Base-by-base conservation (phyloP, 2,888 invertebrate species). In the Entomobrya multifasciata region DNA sequence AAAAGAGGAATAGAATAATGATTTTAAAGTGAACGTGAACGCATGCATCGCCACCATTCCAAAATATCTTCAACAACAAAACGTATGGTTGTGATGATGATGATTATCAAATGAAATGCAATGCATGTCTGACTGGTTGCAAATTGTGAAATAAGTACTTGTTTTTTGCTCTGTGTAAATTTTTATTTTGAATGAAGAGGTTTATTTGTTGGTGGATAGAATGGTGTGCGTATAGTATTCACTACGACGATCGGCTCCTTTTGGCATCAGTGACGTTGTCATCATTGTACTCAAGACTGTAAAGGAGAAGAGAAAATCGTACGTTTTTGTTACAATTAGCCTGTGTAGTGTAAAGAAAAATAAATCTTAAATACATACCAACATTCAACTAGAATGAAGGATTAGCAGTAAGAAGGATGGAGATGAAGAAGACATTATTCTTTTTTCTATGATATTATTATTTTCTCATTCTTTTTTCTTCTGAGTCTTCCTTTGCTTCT, bases 141-240 rank as follows among this genome's bases (percentile, higher is more conserved):
- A 70, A 70, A 70, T 70, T 70, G 70, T 47, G 47, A 44, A 70
- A 70, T 47, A 70, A 44, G 47, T 47, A 44, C 70, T 5, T 11
- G 25, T 41, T 44, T 3, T 70, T 70, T 44, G 70, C 44, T 47
- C 47, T 47, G 25, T 72, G 49, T 49, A 49, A 72, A 47, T 49
- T 72, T 36, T 49, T 49, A 49, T n/a, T 70, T 67, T 81, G 70
- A 70, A 81, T 82, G 81, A 74, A 82, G 47, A 55, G n/a, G 62
- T 72, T 72, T 70, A 27, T 62, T 65, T 27, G 57, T 67, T n/a
- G 49, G n/a, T 3, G n/a, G 49, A 49, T n/a, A 8, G 49, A 49
- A 15, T 15, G 5, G 36, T 8, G 36, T 36, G 36, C 8, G 36
- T 36, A 8, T 36, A 44, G 36, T 36, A 8, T 36, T 4, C 8